phyloP scores from a whole-genome alignment of 2,797 vertebrate species.

The Lagorchestes hirsutus region DNA sequence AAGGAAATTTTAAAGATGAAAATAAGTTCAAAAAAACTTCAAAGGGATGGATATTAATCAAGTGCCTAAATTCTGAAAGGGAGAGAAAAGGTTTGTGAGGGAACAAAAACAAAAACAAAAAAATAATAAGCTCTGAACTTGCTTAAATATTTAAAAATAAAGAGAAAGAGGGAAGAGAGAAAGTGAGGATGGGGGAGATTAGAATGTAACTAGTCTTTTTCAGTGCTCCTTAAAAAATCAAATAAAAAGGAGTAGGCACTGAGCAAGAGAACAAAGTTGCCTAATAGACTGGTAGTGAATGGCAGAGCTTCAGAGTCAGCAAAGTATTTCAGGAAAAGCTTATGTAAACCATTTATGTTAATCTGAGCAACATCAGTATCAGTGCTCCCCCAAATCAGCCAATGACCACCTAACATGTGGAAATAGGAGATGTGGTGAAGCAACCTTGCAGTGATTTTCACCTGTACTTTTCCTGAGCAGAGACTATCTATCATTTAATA shows the following conservation, averaged over 20 bases:
- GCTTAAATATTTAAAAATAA: not conserved
- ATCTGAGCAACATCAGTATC: not conserved
- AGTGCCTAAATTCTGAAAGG: not conserved
- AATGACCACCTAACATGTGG: not conserved
- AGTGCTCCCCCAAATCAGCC: not conserved
- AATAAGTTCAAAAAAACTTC: not conserved
- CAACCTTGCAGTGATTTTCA: not conserved
- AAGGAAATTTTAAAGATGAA: not conserved
- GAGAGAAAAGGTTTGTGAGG: not conserved
- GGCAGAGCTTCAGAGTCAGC: not conserved
- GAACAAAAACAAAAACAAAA: not conserved
- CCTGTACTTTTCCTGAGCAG: not conserved
- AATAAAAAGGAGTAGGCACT: not conserved
- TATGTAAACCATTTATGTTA: not conserved
- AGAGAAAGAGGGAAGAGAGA: not conserved
- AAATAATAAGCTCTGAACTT: not conserved
- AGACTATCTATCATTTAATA: not conserved
- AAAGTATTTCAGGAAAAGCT: not conserved
- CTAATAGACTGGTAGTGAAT: not conserved
- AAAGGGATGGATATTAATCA: not conserved
- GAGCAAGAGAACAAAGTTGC: not conserved
- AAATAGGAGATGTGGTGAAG: not conserved
- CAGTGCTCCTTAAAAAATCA: not conserved
- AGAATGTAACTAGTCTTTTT: not conserved
- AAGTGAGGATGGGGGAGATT: not conserved